Base-by-base conservation (phyloP, 2,888 invertebrate species). In the Pandemis cinnamomeana region DNA sequence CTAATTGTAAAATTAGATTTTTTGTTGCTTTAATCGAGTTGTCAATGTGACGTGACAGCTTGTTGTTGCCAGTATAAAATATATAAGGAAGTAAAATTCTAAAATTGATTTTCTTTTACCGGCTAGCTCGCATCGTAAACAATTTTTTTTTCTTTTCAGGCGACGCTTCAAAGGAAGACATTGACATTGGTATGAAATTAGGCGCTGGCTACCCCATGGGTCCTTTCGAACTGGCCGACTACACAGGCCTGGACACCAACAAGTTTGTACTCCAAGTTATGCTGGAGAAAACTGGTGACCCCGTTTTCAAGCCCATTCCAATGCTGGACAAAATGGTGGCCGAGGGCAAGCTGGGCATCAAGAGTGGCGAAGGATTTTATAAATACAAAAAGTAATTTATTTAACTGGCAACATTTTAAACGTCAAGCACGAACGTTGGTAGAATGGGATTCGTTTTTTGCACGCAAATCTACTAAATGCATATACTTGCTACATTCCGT, bases 151-250 rank as follows among this genome's bases (percentile, higher is more conserved):
- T 2, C 10, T 8, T 58, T 58, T 10, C 85, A 96, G 96, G 96
- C 42, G 96, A 96, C 86, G 96, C 96, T 0, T 91, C 96, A 11
- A 95, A 96, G 8, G 93, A 95, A 81, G 98, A 98, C 87, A 97
- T 98, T 74, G 98, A 98, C 84, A 96, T 95, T 8, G 98, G 97
- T 1, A 98, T 98, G 98, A 98, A 98, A 89, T 90, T 98, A 15
- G 98, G 98, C n/a, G 97, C 97, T 5, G 97, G 97, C 0, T 96
- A 97, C 89, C 98, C 98, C 0, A 98, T 98, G 98, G 98, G 98
- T 0, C 98, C 98, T 0, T 95, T 98, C 80, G 98, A 98, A 87
- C 89, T 98, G 55, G 94, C 96, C 0, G 98, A 98, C 91, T 98
- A 97, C 89, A 97, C 97, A 0, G 98, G 98, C 0, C 93, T 97